Base-by-base conservation (phyloP, 2,113 vertebrate genomes). In the Paradoxurus hermaphroditus region DNA sequence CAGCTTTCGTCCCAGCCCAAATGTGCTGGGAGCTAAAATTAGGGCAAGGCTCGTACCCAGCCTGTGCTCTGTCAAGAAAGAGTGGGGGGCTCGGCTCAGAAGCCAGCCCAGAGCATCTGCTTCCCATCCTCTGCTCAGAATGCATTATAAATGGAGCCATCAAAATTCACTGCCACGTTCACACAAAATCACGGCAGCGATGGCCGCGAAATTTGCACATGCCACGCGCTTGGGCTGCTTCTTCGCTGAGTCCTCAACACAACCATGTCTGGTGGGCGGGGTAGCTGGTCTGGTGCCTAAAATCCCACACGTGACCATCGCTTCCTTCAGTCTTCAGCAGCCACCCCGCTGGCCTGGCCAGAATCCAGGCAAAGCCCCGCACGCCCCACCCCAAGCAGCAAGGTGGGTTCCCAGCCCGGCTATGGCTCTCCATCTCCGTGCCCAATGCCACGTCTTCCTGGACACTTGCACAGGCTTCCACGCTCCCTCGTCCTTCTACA, bases 151-250 rank as follows among this genome's bases (percentile, higher is more conserved):
- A 84, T 5, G 46, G 16, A 87, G 56, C 44, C 86, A 44, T 77
- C 90, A 53, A 27, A 84, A 77, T 56, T 63, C 94, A 88, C 36
- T 1, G 25, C 68, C 94, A 72, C 0, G 5, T 59, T 56, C 83
- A 2, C 1, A 27, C 7, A 3, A 21, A 79, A 25, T 6, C 29
- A 39, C 11, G 2, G 56, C 49, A 3, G 63, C 1, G 0, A 27
- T 4, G 9, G 91, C 23, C 56, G 4, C 19, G 0, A 4, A 3
- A 15, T 70, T 29, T 16, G 14, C 70, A 14, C 0, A 19, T 0
- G 0, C 59, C 0, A 4, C 0, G 16, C 0, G 10, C 51, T 7
- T 0, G 0, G 13, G 53, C 23, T 29, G 62, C 4, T 10, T 10
- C 68, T 19, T 6, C 44, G 1, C 2, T 51, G 34, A 11, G 4